Percentiles rank a stretch among this genome's conserved stretches.
These are phyloP conservation scores for Cyprinus carpio DNA, from an alignment of 2,113 vertebrate genomes.

Conservation along the genomic window DNA sequence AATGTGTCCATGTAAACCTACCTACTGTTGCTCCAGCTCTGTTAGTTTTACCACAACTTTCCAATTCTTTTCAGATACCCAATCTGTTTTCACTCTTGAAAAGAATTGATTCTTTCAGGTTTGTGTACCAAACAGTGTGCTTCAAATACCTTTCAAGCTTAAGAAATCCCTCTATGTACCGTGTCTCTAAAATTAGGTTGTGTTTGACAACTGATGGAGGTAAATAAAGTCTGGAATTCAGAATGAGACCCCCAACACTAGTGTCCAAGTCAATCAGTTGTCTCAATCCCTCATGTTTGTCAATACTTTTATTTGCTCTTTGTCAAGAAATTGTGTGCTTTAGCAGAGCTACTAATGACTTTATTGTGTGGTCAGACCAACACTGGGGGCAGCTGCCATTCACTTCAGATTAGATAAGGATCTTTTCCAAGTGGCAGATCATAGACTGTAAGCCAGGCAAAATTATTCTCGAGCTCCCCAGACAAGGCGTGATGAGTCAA, in stretches of 20 bases:
- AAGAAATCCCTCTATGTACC: background rate
- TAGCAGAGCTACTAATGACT: conserved; percentile 52
- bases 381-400: conserved; percentile 36
- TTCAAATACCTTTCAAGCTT: conserved; percentile 1
- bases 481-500: conserved; percentile 50
- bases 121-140: background rate
- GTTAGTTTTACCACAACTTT: background rate
- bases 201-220: conserved; percentile 19
- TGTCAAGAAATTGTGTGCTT: conserved; percentile 39
- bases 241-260: conserved; percentile 6
- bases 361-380: conserved; percentile 38
- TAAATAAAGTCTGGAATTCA: conserved; percentile 25
- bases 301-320: conserved; percentile 53
- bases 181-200: background rate
- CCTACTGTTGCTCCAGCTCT: background rate
- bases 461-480: conserved; percentile 40
- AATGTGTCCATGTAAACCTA: too few relatives aligned
- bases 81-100: background rate
- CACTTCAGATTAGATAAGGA: conserved; percentile 43
- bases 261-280: conserved; percentile 38
- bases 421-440: conserved; percentile 16
- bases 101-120: background rate
- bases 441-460: conserved; percentile 27
- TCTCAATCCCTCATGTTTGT: conserved; percentile 32
- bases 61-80: background rate